Evolutionary conservation across 2,113 vertebrate genomes (phyloP).

Genomic region (Eulemur macaco): DNA sequence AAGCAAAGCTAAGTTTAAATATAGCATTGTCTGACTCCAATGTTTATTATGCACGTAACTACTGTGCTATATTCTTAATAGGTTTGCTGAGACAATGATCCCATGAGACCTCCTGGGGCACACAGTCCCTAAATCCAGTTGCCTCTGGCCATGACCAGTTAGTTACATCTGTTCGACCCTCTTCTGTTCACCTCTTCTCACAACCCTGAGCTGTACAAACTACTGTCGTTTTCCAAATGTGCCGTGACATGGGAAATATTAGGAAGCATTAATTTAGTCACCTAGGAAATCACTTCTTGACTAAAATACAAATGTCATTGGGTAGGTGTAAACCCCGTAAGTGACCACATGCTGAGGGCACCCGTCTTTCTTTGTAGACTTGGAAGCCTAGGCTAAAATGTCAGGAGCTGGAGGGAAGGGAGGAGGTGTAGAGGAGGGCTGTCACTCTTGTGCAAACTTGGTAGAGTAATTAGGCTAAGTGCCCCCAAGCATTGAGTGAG

Average conservation of each 20-base stretch:
- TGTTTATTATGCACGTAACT: neutral
- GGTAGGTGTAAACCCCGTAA: neutral
- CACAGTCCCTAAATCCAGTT: neutral
- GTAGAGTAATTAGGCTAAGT: neutral
- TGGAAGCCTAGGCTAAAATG: neutral
- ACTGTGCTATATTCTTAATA: neutral
- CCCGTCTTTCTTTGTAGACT: neutral
- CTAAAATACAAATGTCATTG: neutral
- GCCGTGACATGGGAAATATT: neutral
- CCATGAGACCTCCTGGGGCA: neutral
- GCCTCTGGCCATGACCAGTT: neutral
- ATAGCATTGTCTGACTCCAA: neutral
- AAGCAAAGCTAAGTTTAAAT: neutral
- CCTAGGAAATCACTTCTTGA: neutral
- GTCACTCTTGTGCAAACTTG: neutral
- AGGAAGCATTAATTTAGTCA: neutral
- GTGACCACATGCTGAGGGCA: neutral
- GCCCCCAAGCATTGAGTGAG: neutral
- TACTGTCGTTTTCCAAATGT: neutral
- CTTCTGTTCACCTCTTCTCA: neutral
- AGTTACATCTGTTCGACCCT: neutral
- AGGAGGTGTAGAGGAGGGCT: fast-evolving
- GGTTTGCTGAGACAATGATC: neutral
- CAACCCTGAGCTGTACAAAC: neutral
- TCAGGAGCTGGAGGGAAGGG: neutral